Base-by-base conservation (phyloP, 2,888 invertebrate species). In the Matsumyia berberina region DNA sequence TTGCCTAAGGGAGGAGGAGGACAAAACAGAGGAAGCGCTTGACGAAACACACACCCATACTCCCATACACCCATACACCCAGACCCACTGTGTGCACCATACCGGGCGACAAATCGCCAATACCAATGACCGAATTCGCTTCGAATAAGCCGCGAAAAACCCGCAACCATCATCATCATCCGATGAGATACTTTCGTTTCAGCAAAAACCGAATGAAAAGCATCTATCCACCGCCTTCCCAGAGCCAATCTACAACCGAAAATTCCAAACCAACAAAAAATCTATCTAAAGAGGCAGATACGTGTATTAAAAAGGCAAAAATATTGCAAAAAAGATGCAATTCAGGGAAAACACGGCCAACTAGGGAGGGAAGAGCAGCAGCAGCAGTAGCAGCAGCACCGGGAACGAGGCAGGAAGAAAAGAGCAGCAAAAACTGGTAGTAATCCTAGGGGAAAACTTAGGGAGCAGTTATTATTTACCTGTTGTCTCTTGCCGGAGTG, bases 401-500 rank as follows among this genome's bases (percentile, higher is more conserved):
- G 29, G 53, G 55, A 39, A 29, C 11, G 46, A 66, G 64, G 33
- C 53, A 60, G 57, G 66, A 57, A 64, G 55, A 78, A 55, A 46
- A 46, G 46, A 44, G 17, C 70, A 70, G 12, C 53, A 78, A 78
- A 78, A 78, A 78, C 70, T 70, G 70, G 78, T 78, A 78, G 78
- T 78, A 70, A 62, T 70, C 78, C 78, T 78, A 78, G 78, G 78
- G 78, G 78, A 70, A 69, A 70, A 78, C 78, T 78, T 69, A 78
- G 70, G 64, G 70, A 70, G 70, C 70, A 78, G 78, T 78, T 78
- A 78, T 78, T 78, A 78, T 78, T 78, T 78, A 78, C 78, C 78
- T 78, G 78, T 78, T 78, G 78, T 78, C 70, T 78, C 55, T 46
- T 37, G 31, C 4, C 53, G 42, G n/a, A 33, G 33, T 31, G 29